Evolutionary conservation across 2,888 invertebrate genomes (phyloP).

Genomic region (Hoplodrina ambigua): DNA sequence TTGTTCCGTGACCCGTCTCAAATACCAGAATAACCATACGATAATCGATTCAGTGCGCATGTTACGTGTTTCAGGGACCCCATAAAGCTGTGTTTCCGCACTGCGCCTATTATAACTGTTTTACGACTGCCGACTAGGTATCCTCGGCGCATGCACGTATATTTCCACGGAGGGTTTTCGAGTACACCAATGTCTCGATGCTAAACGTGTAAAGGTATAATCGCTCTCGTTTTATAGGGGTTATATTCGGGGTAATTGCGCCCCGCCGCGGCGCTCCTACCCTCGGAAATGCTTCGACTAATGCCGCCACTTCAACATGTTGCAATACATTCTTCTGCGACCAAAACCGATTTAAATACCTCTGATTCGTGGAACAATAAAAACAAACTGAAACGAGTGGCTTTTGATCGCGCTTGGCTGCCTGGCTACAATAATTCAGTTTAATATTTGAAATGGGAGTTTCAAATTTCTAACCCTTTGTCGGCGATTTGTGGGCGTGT

Average conservation of each 20-base stretch:
- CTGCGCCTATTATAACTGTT: slow-evolving; percentile 86
- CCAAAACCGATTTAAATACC: slow-evolving; percentile 51
- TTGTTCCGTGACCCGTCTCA: slow-evolving; percentile 80
- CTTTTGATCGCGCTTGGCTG: slow-evolving; percentile 39
- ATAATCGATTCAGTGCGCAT: slow-evolving; percentile 84
- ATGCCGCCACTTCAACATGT: slow-evolving; percentile 71
- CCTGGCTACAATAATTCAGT: slow-evolving; percentile 49
- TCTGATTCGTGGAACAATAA: slow-evolving; percentile 39
- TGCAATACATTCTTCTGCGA: slow-evolving; percentile 67
- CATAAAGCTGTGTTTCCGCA: slow-evolving; percentile 86
- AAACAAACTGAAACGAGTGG: slow-evolving; percentile 40
- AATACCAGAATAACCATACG: slow-evolving; percentile 82
- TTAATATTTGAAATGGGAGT: slow-evolving; percentile 61
- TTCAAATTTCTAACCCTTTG: slow-evolving; percentile 71
- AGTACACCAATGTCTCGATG: slow-evolving; percentile 78
- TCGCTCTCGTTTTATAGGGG: slow-evolving; percentile 77
- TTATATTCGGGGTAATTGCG: slow-evolving; percentile 82
- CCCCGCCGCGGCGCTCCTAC: slow-evolving; percentile 68
- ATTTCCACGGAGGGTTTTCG: slow-evolving; percentile 74
- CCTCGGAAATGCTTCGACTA: slow-evolving; percentile 70
- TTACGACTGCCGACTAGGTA: slow-evolving; percentile 82
- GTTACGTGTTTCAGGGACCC: slow-evolving; percentile 85
- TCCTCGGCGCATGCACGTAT: slow-evolving; percentile 78
- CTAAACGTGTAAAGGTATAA: slow-evolving; percentile 81
- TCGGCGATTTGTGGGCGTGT: slow-evolving; percentile 68